Base-by-base conservation (phyloP, 2,113 vertebrate genomes). In the Dunckerocampus dactyliophorus region DNA sequence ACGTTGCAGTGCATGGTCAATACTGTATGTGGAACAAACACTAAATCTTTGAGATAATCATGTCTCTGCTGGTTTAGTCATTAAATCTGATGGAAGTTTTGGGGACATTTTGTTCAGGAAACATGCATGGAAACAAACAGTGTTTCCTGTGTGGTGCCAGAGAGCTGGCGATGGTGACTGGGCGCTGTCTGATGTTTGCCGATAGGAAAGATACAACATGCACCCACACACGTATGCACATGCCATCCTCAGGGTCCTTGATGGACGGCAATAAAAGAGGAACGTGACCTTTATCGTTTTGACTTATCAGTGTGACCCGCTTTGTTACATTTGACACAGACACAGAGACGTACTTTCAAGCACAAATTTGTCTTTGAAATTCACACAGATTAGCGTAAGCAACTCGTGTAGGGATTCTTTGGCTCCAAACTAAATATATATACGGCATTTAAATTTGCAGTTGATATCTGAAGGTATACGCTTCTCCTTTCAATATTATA, bases 131-230 rank as follows among this genome's bases (percentile, higher is more conserved):
- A 84, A 84, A 80, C 71, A 55, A 49, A 69, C 67, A 47, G 4
- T 13, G 66, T 48, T 82, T 84, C 82, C 79, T 80, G 82, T 76
- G 62, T 63, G 77, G 75, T 67, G 70, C 72, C 77, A 72, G 65
- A 52, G 72, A 74, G 70, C 56, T 58, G 61, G 61, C n/a, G 74
- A 61, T 24, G 46, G 57, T 67, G 51, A 48, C 59, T 68, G 77
- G 76, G 77, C 70, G 65, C 62, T 63, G 75, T 76, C 77, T 48
- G 82, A 80, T 80, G 59, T 55, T n/a, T 55, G 37, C 59, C 47
- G 74, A 76, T 39, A 19, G 80, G 60, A 79, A 71, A 79, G 80
- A 76, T 79, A 75, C 63, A 39, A 24, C 14, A 24, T n/a, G 11
- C 54, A 34, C 22, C 17, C 31, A 62, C 45, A 57, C 60, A 68